Percentiles rank a stretch among this genome's conserved stretches.
Evolutionary conservation across 37 sponge, comb jelly and placozoan species (phyloP).

Genomic region (Hexactinellida sp.): DNA sequence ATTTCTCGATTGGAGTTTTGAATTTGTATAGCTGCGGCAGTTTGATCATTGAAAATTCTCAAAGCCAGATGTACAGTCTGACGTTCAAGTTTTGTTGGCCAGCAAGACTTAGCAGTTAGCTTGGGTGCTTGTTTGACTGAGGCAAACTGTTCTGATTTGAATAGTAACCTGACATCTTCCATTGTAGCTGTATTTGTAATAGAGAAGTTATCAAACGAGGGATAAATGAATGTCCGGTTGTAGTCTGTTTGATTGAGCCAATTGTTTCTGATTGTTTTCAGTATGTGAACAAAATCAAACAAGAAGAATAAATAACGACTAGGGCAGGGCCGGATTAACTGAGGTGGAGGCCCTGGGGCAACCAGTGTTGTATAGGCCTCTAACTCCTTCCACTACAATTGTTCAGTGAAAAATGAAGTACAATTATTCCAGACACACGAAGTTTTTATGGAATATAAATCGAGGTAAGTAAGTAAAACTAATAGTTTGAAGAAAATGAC

Average conservation of each 20-base stretch:
- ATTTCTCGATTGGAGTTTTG: not conserved
- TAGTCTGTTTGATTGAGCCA: conserved; percentile 7
- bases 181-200: not conserved
- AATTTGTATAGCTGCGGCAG: conserved; percentile 3
- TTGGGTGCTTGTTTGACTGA: not conserved
- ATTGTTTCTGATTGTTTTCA: conserved; percentile 16
- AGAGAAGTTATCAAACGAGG: not conserved
- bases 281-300: not conserved
- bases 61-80: conserved; percentile 14
- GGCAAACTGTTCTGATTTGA: not conserved
- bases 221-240: not conserved
- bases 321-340: too few species aligned
- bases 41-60: conserved; percentile 4
- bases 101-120: not conserved
- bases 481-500: too few species aligned
- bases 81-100: conserved; percentile 9
- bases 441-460: too few species aligned
- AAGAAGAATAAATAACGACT: conserved; percentile 7
- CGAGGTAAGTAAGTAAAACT: too few species aligned
- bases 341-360: too few species aligned
- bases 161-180: conserved; percentile 14
- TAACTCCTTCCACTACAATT: too few species aligned
- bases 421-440: too few species aligned
- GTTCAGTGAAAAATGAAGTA: too few species aligned
- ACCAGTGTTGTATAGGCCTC: too few species aligned